Conservation (phyloP, 2,113 vertebrate genomes). For the Urocynchramus pylzowi region DNA sequence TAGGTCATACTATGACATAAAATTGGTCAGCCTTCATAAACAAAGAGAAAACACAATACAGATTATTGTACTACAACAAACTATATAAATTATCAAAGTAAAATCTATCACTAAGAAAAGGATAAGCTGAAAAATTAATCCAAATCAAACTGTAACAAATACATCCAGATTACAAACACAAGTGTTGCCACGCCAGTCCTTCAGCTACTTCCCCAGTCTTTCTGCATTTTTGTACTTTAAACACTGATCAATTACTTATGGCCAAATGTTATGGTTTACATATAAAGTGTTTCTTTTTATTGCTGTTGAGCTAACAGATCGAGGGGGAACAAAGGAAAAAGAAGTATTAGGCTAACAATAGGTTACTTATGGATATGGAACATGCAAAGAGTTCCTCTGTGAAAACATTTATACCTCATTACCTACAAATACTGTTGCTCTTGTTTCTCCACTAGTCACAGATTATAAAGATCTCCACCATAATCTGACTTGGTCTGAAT, state of each 20-base stretch:
- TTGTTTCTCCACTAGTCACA: not conserved
- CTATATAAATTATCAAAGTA: not conserved
- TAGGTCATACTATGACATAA: not conserved
- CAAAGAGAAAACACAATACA: not conserved
- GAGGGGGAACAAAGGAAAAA: accelerated
- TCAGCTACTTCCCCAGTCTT: not conserved
- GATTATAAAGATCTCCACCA: not conserved
- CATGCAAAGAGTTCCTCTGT: not conserved
- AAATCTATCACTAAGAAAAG: not conserved
- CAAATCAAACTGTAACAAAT: not conserved
- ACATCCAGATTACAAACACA: not conserved
- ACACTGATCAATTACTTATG: not conserved
- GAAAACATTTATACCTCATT: not conserved
- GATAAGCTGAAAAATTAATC: not conserved
- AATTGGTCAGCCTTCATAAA: not conserved
- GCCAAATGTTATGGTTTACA: not conserved
- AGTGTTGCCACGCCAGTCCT: not conserved
- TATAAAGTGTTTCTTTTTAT: not conserved
- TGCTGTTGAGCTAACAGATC: not conserved
- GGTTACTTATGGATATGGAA: not conserved
- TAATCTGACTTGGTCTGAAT: not conserved
- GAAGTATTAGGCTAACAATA: not conserved
- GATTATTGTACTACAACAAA: not conserved
- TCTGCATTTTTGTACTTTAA: not conserved
- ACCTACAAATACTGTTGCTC: not conserved